These are phyloP conservation scores for Aphidius gifuensis DNA, from an alignment of 1,140 invertebrate species.

Conservation along the genomic window DNA sequence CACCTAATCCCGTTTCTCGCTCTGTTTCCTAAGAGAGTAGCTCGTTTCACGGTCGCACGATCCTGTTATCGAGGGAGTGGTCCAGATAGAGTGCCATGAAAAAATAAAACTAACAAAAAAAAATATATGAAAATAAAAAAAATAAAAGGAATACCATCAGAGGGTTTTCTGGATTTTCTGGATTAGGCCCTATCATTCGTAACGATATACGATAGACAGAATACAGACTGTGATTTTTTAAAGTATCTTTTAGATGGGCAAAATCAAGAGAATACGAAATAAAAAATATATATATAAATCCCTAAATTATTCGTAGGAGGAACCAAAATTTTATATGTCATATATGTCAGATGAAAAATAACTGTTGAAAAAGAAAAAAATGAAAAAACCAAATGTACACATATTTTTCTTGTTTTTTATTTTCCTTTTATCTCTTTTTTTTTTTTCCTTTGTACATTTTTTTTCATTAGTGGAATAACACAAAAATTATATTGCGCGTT, in stretches of 20 bases:
- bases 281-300: not conserved
- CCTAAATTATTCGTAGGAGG: too few species aligned
- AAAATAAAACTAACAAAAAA: too few species aligned
- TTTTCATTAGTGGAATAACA: too few species aligned
- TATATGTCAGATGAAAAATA: too few species aligned
- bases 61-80: slow-evolving; percentile 36
- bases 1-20: slow-evolving; percentile 26
- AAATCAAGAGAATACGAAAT: not conserved
- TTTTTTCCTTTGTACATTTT: too few species aligned
- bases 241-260: not conserved
- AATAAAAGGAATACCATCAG: slow-evolving; percentile 15
- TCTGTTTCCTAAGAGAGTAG: slow-evolving; percentile 33
- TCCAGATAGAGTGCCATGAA: slow-evolving; percentile 3
- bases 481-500: too few species aligned
- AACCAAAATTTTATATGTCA: too few species aligned
- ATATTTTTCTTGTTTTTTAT: too few species aligned
- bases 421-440: too few species aligned
- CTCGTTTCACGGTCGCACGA: slow-evolving; percentile 42
- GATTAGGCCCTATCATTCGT: slow-evolving; percentile 18
- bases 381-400: too few species aligned
- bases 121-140: not conserved
- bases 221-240: not conserved
- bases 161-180: slow-evolving; percentile 15
- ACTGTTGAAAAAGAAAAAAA: too few species aligned
- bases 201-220: not conserved